Evolutionary conservation across 2,797 vertebrate genomes (phyloP), one percentile per base, ranked within the genome.

Genomic region (Acanthurus tractus): DNA sequence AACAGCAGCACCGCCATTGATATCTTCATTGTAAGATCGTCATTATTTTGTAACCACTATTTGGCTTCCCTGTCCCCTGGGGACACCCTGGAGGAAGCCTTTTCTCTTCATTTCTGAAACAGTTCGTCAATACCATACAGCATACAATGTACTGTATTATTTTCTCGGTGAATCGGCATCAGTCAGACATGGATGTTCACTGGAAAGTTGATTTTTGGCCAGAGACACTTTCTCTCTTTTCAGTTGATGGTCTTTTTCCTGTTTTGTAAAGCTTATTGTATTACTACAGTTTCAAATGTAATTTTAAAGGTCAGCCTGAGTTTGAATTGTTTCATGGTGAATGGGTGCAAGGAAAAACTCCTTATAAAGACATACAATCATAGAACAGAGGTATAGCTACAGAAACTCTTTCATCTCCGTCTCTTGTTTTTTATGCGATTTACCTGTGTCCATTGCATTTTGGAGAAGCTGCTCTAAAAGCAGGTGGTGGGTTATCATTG

Each of bases 31-130:
- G 40, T 58, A 22, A 70, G 58, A 62, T 67, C 0, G 3, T 70
- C 38, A 70, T 76, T 69, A 75, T 75, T 67, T 70, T 73, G 66
- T 70, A 65, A 73, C 63, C 36, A 71, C 40, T 71, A 57, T 79
- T 69, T 75, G 70, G 44, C 50, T 75, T 57, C 18, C 58, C 6
- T 63, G 23, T 75, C 53, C 70, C 54, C 45, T 17, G 44, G 54
- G 63, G 68, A 72, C n/a, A 59, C 11, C 69, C 17, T 34, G 23
- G 52, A 67, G 45, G 44, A 42, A 36, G 58, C 42, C 53, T 55
- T 71, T 72, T 70, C 44, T 18, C 5, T 48, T 63, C 23, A 36
- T 40, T 53, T 45, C 42, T 57, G 40, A 6, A 69, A 55, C 38
- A 49, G 34, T 46, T 74, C 61, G 76, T 74, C 73, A 71, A 23